A percentile compares a stretch with the other conserved stretches of the same genome.
Conservation (phyloP, 2,113 vertebrate genomes). For the Otus sunia region DNA sequence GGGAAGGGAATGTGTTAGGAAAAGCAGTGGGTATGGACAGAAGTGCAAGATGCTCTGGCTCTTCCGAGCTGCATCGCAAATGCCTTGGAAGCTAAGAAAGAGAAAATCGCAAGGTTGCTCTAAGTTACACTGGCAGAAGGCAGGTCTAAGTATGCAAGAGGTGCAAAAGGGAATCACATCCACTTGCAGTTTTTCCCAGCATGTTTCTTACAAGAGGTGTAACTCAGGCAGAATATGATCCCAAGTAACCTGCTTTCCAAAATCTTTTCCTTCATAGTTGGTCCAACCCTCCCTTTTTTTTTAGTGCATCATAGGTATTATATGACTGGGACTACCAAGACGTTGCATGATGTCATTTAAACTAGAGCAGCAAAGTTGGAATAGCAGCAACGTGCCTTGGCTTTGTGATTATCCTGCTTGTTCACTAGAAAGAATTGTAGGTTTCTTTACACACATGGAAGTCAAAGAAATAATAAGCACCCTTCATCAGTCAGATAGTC, state of each 20-base stretch:
- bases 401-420: constrained; percentile 18
- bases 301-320: neutral
- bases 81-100: neutral
- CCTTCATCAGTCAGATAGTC: constrained; percentile 18
- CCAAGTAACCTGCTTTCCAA: neutral
- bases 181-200: neutral
- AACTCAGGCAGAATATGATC: neutral
- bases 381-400: neutral
- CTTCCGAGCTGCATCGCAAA: neutral
- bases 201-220: neutral
- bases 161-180: neutral
- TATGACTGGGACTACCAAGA: neutral
- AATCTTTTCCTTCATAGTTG: neutral
- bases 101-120: neutral
- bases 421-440: neutral
- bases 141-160: neutral
- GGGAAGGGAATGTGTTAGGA: neutral
- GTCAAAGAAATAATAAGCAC: constrained; percentile 53
- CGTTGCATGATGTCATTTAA: neutral
- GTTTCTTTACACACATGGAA: neutral
- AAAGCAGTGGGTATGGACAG: neutral
- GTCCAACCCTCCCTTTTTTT: neutral
- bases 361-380: neutral
- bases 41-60: neutral
- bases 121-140: neutral